Evolutionary conservation across 2,113 vertebrate species (phyloP), one percentile per base, ranked within the genome.

Genomic region (Ivindomyrus marchei): DNA sequence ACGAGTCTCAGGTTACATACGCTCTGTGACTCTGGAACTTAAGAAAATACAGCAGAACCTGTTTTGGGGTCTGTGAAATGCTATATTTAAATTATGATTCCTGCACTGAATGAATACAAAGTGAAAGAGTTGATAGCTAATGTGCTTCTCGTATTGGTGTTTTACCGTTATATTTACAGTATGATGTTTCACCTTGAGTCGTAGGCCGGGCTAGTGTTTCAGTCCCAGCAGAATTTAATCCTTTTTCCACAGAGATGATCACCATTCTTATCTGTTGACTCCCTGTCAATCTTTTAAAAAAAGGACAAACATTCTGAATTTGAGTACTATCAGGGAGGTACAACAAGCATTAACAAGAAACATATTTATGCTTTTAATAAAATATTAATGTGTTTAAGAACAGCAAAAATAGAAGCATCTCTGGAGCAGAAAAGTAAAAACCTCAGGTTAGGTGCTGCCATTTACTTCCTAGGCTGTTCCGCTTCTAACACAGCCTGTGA

Each of bases 1-100:
- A 9, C 24, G 8, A n/a, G 3, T 85, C 24, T 85, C 83, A 11
- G 24, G 19, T 47, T 47, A 85, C 83, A n/a, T 85, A 11, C 7
- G 2, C 21, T 47, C 45, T 11, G 21, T 47, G 21, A 45, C 45
- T 46, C 8, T 84, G 45, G 39, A 83, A 83, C 77, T 83, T 83
- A 83, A 46, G 15, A 84, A 2, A 47, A 47, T 11, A 47, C 15
- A 24, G 83, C n/a, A 3, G 5, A 85, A 47, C 19, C 83, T 47
- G 39, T 27, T 46, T n/a, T n/a, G 83, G 19, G 31, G 42, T 24
- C 77, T 42, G 7, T 85, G 83, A 85, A 85, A 85, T 85, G 83
- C 83, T 85, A 47, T 85, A 47, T 85, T 46, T 85, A 85, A n/a
- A 85, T n/a, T 80, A 80, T 42, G 42, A 42, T 80, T 80, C 74